A percentile compares a stretch with the other conserved stretches of the same genome.
Evolutionary conservation across 2,888 invertebrate species (phyloP).

Genomic region (Xanthorhoe spadicearia): DNA sequence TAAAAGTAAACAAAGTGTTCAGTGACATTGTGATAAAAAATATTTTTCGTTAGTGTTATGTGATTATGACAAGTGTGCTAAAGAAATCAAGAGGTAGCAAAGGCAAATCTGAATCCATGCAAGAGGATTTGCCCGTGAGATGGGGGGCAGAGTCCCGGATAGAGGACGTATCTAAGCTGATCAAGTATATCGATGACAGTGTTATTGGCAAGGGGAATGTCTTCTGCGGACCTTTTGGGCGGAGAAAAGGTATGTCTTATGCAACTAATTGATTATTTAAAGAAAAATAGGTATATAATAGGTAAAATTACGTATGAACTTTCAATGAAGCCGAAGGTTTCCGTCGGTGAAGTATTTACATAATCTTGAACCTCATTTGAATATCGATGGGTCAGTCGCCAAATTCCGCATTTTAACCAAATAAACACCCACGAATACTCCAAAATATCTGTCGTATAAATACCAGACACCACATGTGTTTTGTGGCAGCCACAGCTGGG

Average conservation of each 20-base stretch:
- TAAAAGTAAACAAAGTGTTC: slow-evolving; percentile 43
- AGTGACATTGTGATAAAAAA: slow-evolving; percentile 46
- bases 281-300: not conserved
- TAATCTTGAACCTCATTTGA: slow-evolving; percentile 13
- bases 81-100: slow-evolving; percentile 80
- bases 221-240: slow-evolving; percentile 93
- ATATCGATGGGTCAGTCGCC: slow-evolving; percentile 13
- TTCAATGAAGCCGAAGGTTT: not conserved
- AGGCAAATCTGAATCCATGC: slow-evolving; percentile 83
- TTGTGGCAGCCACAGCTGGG: slow-evolving; percentile 34
- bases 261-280: not conserved
- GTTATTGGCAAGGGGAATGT: slow-evolving; percentile 92
- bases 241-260: slow-evolving; percentile 89
- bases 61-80: slow-evolving; percentile 82
- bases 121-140: slow-evolving; percentile 78
- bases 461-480: slow-evolving; percentile 28
- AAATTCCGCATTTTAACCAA: slow-evolving; percentile 18
- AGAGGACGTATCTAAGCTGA: slow-evolving; percentile 88
- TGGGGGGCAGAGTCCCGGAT: slow-evolving; percentile 73
- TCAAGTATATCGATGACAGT: slow-evolving; percentile 92
- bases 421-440: slow-evolving; percentile 23
- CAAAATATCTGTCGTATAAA: slow-evolving; percentile 21
- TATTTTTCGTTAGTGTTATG: slow-evolving; percentile 64
- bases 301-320: not conserved
- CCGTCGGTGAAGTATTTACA: not conserved